Conservation (phyloP, 2,888 invertebrate genomes). For the Lasioglossum lativentre region DNA sequence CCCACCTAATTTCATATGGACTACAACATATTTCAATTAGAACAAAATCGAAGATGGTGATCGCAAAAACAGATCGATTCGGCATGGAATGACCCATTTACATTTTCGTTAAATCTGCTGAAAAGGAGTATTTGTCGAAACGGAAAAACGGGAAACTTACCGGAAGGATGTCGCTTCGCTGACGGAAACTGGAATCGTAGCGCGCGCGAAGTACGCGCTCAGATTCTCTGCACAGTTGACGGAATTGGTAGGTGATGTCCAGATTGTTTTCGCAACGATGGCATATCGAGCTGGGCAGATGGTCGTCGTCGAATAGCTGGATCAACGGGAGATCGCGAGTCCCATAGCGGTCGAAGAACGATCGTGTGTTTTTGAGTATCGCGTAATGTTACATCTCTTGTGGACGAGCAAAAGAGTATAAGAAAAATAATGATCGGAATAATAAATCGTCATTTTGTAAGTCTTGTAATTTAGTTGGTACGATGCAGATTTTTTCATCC, state of each 20-base stretch:
- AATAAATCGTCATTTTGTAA: too few relatives aligned
- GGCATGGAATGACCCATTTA: too few relatives aligned
- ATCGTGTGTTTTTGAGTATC: not conserved
- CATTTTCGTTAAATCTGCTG: too few relatives aligned
- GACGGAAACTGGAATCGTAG: not conserved
- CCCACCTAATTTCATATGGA: too few relatives aligned
- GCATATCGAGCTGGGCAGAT: slow-evolving; percentile 66
- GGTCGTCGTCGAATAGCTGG: slow-evolving; percentile 54
- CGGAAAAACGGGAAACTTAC: slow-evolving; percentile 2
- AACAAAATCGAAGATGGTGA: too few relatives aligned
- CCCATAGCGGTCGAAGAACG: not conserved
- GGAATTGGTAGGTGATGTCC: slow-evolving; percentile 49
- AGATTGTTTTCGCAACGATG: slow-evolving; percentile 54
- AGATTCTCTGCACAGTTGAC: slow-evolving; percentile 59
- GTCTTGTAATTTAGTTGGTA: too few relatives aligned
- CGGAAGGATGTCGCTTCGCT: not conserved
- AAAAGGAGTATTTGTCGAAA: too few relatives aligned
- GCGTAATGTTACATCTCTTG: not conserved
- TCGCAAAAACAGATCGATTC: too few relatives aligned
- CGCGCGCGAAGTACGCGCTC: slow-evolving; percentile 49
- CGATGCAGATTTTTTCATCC: too few relatives aligned
- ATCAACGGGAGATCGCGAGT: not conserved
- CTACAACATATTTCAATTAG: too few relatives aligned
- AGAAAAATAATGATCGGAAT: too few relatives aligned
- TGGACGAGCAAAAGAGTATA: not conserved